These are phyloP conservation scores for Chauna torquata DNA, from an alignment of 2,113 vertebrate genomes.

Conservation along the genomic window DNA sequence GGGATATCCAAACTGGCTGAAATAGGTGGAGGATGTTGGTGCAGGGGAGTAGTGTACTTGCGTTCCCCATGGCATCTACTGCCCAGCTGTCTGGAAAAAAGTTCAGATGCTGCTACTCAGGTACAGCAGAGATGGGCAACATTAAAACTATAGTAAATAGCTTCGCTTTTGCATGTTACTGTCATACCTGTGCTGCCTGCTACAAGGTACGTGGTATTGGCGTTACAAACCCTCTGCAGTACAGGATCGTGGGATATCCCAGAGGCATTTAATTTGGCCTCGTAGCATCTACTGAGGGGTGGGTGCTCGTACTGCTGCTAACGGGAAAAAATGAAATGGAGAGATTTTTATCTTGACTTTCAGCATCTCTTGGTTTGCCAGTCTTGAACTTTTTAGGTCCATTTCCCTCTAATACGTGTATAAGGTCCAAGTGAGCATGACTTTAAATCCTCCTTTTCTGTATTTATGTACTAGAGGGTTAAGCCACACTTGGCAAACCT, in stretches of 20 bases:
- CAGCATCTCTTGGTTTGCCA: not conserved
- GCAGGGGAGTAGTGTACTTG: not conserved
- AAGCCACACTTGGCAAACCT: not conserved
- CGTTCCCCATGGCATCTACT: not conserved
- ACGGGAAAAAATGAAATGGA: not conserved
- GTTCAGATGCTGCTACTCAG: not conserved
- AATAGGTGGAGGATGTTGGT: not conserved
- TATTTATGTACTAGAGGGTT: not conserved
- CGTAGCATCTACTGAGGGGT: not conserved
- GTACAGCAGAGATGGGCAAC: conserved; percentile 25
- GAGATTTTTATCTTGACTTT: not conserved
- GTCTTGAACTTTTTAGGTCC: not conserved
- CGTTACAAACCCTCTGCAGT: not conserved
- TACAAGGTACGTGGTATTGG: not conserved
- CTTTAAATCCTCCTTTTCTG: not conserved
- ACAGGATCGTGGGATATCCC: not conserved
- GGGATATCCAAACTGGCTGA: not conserved
- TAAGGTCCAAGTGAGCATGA: not conserved
- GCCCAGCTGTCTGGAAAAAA: not conserved
- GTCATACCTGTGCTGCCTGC: not conserved
- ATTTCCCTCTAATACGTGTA: not conserved
- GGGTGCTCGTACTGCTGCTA: not conserved
- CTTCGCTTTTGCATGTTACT: conserved; percentile 9
- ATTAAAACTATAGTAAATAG: not conserved
- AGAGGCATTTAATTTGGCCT: not conserved